A percentile compares a stretch with the other conserved stretches of the same genome.
Conservation (phyloP, 2,888 invertebrate genomes). For the Brachyptera putata region DNA sequence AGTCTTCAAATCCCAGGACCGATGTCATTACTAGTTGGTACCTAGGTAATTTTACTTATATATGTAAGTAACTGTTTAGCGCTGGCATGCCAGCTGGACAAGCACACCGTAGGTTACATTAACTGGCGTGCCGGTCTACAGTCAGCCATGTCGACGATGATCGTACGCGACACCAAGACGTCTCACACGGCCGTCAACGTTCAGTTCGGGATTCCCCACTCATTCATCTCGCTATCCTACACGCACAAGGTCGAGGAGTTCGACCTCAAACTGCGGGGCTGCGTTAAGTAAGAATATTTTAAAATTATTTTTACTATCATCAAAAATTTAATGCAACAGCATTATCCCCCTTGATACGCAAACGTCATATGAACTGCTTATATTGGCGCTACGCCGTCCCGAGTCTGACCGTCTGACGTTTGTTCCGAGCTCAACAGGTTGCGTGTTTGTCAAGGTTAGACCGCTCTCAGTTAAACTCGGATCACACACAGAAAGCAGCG, state of each 20-base stretch:
- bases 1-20: too few species aligned
- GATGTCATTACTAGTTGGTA: too few species aligned
- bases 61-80: conserved; percentile 51
- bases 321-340: too few species aligned
- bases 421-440: too few species aligned
- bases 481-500: too few species aligned
- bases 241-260: conserved; percentile 75
- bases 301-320: conserved; percentile 9
- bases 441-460: too few species aligned
- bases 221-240: conserved; percentile 69
- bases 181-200: conserved; percentile 64
- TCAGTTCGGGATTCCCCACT: conserved; percentile 78
- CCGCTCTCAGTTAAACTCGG: too few species aligned
- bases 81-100: conserved; percentile 80
- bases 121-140: conserved; percentile 67
- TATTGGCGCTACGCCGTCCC: too few species aligned
- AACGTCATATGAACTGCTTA: too few species aligned
- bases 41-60: too few species aligned
- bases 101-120: conserved; percentile 82
- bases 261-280: conserved; percentile 70
- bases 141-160: conserved; percentile 74
- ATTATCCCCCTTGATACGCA: too few species aligned
- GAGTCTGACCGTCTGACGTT: too few species aligned
- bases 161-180: conserved; percentile 72
- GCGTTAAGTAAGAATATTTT: conserved; percentile 64